phyloP scores from a whole-genome alignment of 2,113 vertebrate species.

The Mastomys coucha region DNA sequence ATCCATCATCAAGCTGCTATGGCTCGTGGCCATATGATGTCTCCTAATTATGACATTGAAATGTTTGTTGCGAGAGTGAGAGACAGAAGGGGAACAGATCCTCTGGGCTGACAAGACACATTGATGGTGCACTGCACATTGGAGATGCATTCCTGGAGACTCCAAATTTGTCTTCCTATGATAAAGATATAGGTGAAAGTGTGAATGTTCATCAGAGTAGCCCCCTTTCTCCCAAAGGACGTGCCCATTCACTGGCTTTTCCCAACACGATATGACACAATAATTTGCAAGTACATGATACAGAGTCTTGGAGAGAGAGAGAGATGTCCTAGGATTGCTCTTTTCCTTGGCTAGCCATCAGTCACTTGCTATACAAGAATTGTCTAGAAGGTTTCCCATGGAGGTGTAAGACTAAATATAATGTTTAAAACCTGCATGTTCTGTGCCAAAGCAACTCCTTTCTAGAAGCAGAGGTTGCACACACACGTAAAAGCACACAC shows the following conservation, averaged over 20 bases:
- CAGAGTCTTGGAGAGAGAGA: slow-evolving; percentile 1
- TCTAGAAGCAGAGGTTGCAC: background rate
- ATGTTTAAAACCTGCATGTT: background rate
- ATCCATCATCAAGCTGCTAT: slow-evolving; percentile 38
- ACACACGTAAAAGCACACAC: background rate
- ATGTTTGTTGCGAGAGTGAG: background rate
- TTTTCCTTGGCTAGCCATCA: background rate
- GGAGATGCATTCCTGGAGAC: background rate
- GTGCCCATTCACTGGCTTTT: background rate
- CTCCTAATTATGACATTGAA: slow-evolving; percentile 43
- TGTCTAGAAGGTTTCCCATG: background rate
- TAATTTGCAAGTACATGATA: background rate
- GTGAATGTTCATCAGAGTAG: background rate
- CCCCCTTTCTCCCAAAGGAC: background rate
- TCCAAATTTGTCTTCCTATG: background rate
- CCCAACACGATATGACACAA: background rate
- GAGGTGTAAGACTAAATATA: background rate
- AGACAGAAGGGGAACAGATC: background rate
- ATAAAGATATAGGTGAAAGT: background rate
- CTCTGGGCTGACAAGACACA: background rate
- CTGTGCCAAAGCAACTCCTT: background rate
- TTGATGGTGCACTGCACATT: background rate
- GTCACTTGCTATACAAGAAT: background rate
- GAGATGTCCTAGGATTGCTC: background rate
- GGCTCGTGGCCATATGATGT: slow-evolving; percentile 52